phyloP scores from a whole-genome alignment of 2,113 vertebrate genomes.

The human region DNA sequence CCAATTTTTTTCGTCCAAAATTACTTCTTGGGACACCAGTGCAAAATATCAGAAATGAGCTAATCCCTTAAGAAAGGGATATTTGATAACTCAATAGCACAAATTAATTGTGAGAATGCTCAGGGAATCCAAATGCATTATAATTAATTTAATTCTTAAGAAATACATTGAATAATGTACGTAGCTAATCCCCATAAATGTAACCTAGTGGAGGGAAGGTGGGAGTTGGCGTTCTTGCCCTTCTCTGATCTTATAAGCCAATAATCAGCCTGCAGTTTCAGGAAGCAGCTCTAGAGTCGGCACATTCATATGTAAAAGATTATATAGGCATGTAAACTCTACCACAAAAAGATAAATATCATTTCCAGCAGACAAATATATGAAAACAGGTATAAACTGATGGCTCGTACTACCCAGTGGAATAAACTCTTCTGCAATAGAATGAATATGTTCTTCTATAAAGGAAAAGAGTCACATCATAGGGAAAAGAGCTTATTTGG shows the following conservation, averaged over 20 bases:
- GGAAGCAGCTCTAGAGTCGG: not conserved
- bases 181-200: slow-evolving; percentile 73
- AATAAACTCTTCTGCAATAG: not conserved
- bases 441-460: slow-evolving; percentile 33
- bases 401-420: not conserved
- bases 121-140: slow-evolving; percentile 74
- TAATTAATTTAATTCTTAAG: slow-evolving; percentile 80
- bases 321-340: not conserved
- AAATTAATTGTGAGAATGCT: slow-evolving; percentile 77
- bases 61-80: slow-evolving; percentile 76
- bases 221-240: slow-evolving; percentile 49
- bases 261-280: slow-evolving; percentile 34
- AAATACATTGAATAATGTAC: slow-evolving; percentile 73
- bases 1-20: slow-evolving; percentile 66
- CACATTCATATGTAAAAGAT: not conserved
- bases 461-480: not conserved
- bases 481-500: not conserved
- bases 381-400: not conserved
- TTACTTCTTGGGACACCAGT: slow-evolving; percentile 69
- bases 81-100: slow-evolving; percentile 78
- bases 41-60: slow-evolving; percentile 69
- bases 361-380: not conserved
- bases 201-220: slow-evolving; percentile 51
- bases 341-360: not conserved
- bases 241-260: slow-evolving; percentile 58